phyloP scores from a whole-genome alignment of 2,113 vertebrate species.

The Aramus guarauna region DNA sequence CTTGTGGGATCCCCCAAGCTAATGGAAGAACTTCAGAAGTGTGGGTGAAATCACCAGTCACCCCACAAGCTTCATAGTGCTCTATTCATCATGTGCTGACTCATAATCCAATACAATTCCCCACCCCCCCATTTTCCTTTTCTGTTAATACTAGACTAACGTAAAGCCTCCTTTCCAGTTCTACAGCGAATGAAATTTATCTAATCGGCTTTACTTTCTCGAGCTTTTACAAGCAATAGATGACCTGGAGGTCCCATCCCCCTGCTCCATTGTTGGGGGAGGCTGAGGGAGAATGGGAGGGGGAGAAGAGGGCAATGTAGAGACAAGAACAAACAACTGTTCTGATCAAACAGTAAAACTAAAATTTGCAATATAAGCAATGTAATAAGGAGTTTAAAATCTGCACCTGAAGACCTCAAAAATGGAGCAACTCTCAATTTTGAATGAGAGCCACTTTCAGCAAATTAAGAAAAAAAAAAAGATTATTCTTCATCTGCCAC shows the following conservation, averaged over 20 bases:
- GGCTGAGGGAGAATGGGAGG: background rate
- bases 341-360: background rate
- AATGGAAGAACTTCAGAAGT: background rate
- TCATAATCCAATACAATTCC: constrained; percentile 17
- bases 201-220: constrained; percentile 49
- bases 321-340: background rate
- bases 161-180: constrained; percentile 44
- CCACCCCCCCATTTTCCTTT: background rate
- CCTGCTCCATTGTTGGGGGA: background rate
- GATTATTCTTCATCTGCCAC: constrained; percentile 32
- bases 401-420: background rate
- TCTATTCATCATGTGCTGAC: constrained; percentile 31
- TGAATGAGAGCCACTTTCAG: background rate
- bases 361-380: background rate
- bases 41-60: constrained; percentile 1
- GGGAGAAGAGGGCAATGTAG: background rate
- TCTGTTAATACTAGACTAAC: constrained; percentile 43
- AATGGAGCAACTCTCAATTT: background rate
- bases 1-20: background rate
- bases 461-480: constrained; percentile 3
- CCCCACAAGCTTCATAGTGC: background rate
- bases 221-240: background rate
- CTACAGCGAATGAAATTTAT: constrained; percentile 19
- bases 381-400: background rate
- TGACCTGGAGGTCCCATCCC: background rate